Percentiles rank a stretch among this genome's conserved stretches.
Conservation (phyloP, 2,113 vertebrate genomes). For the Gobio gobio region DNA sequence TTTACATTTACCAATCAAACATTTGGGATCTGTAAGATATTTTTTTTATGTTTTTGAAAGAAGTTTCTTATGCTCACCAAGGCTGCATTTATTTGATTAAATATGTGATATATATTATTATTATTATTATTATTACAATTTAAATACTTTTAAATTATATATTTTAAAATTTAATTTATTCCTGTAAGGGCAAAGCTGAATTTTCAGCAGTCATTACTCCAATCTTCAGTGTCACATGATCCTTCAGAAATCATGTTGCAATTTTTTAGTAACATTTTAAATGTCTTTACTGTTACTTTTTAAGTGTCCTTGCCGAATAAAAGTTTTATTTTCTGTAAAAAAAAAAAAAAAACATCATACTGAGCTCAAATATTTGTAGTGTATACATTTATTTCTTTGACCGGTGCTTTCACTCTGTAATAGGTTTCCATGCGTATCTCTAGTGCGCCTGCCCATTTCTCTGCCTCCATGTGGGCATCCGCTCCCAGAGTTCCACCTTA, state of each 20-base stretch:
- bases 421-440: constrained; percentile 30
- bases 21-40: no score
- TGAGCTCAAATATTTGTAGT: not conserved
- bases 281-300: no score
- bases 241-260: not conserved
- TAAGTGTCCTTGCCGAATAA: no score
- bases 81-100: not conserved
- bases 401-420: not conserved
- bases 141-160: no score
- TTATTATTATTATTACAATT: no score
- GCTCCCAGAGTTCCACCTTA: constrained; percentile 52
- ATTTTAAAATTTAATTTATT: not conserved
- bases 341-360: not conserved
- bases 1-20: not conserved
- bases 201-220: not conserved
- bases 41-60: not conserved
- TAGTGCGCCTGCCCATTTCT: constrained; percentile 54
- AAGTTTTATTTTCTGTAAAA: not conserved
- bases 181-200: not conserved
- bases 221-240: not conserved
- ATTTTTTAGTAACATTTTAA: no score
- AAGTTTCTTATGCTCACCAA: not conserved
- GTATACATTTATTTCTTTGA: not conserved
- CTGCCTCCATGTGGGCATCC: constrained; percentile 33
- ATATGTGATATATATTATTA: not conserved